Percentiles rank a stretch among this genome's conserved stretches.
phyloP scores from a whole-genome alignment of 2,888 invertebrate genomes.

The Caenorhabditis macrosperma region DNA sequence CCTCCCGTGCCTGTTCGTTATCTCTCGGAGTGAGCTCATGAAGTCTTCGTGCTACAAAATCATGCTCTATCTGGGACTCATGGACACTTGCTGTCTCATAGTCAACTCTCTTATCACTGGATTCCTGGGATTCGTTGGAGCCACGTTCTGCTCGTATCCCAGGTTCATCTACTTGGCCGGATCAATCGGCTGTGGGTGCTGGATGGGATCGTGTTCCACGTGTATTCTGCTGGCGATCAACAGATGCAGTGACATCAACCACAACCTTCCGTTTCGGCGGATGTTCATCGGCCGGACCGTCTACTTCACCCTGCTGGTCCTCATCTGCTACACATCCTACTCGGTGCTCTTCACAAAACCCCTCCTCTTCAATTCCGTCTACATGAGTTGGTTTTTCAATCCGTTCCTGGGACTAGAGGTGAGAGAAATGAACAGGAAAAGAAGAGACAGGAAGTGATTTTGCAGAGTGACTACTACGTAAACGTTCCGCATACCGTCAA shows the following conservation, averaged over 20 bases:
- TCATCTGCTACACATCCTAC: conserved; percentile 24
- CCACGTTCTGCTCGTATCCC: conserved; percentile 49
- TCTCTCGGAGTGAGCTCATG: conserved; percentile 39
- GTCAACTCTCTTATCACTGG: conserved; percentile 53
- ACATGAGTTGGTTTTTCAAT: conserved; percentile 61
- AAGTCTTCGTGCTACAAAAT: conserved; percentile 59
- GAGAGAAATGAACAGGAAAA: background rate
- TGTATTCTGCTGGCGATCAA: conserved; percentile 53
- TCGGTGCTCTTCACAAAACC: conserved; percentile 49
- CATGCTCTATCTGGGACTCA: conserved; percentile 45
- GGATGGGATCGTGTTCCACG: conserved; percentile 57
- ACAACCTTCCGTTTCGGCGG: conserved; percentile 19
- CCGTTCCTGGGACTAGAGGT: conserved; percentile 34
- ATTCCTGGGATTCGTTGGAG: conserved; percentile 50
- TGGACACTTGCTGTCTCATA: conserved; percentile 40
- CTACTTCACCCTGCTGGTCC: conserved; percentile 31
- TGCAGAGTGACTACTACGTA: conserved; percentile 31
- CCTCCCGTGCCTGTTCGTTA: conserved; percentile 42
- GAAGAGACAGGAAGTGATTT: too few species aligned
- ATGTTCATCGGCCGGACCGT: conserved; percentile 46
- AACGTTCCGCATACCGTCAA: conserved; percentile 59
- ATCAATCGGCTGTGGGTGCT: conserved; percentile 47
- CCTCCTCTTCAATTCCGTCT: conserved; percentile 32
- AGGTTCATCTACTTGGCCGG: conserved; percentile 36
- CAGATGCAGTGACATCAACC: conserved; percentile 53